These are phyloP conservation scores for Achlya flavicornis DNA, from an alignment of 2,888 invertebrate species.

Conservation along the genomic window DNA sequence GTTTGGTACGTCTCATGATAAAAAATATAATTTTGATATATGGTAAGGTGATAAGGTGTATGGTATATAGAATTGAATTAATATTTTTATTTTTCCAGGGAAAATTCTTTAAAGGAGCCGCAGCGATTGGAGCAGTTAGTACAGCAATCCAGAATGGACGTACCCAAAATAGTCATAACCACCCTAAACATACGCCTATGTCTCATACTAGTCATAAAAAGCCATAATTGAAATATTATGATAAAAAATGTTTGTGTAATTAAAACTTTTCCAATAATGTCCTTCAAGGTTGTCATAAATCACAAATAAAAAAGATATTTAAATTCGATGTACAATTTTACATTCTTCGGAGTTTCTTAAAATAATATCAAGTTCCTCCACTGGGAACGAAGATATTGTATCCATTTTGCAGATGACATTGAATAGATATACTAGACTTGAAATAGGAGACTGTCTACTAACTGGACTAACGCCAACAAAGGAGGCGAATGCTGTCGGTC, in stretches of 20 bases:
- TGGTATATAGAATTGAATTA: too few species aligned
- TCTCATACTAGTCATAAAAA: slow-evolving; percentile 17
- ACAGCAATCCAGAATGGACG: slow-evolving; percentile 45
- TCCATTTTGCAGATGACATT: slow-evolving; percentile 36
- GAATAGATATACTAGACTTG: slow-evolving; percentile 38
- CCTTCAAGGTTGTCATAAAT: background rate
- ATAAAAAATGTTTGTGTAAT: too few species aligned
- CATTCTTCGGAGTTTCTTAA: background rate
- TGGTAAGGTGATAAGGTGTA: too few species aligned
- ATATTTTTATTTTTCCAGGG: slow-evolving; percentile 34
- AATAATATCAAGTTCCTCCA: slow-evolving; percentile 13
- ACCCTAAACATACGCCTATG: slow-evolving; percentile 15
- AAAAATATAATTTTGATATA: background rate
- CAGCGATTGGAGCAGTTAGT: slow-evolving; percentile 46
- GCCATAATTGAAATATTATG: slow-evolving; percentile 20
- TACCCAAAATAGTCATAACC: slow-evolving; percentile 24
- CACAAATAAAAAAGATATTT: background rate
- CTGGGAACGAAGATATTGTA: slow-evolving; percentile 31
- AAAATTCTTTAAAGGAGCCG: slow-evolving; percentile 51
- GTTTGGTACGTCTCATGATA: slow-evolving; percentile 46
- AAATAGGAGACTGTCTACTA: slow-evolving; percentile 43
- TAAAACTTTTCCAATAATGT: background rate
- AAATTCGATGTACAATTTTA: background rate
- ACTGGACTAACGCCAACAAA: slow-evolving; percentile 52
- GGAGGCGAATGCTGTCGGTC: slow-evolving; percentile 23